Percentiles rank a stretch among this genome's conserved stretches.
Conservation (phyloP, 2,113 vertebrate species). For the Hypocryptadius cinnamomeus region DNA sequence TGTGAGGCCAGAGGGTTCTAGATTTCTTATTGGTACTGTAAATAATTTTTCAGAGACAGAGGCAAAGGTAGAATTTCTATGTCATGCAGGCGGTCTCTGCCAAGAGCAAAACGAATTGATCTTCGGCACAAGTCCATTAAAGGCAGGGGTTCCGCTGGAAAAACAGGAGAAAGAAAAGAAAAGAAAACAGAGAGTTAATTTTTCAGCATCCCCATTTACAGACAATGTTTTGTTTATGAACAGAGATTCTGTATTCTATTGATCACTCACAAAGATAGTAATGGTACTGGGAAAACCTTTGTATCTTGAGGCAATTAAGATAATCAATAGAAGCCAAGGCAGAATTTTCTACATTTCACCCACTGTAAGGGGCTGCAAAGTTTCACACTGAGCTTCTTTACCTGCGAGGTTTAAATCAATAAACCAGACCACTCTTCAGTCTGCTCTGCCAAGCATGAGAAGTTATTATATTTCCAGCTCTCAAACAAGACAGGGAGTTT, state of each 20-base stretch:
- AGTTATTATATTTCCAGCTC: not conserved
- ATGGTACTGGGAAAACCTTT: not conserved
- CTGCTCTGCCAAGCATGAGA: not conserved
- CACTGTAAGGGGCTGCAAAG: not conserved
- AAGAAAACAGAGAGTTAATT: not conserved
- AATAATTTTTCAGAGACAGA: slow-evolving; percentile 93
- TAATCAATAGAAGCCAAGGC: not conserved
- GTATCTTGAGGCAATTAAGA: not conserved
- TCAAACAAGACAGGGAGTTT: not conserved
- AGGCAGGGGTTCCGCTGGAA: slow-evolving; percentile 90
- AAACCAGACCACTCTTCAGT: not conserved
- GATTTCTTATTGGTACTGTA: slow-evolving; percentile 91
- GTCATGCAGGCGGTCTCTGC: slow-evolving; percentile 88
- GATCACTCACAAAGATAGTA: not conserved
- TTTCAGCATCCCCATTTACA: not conserved
- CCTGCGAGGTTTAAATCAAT: not conserved
- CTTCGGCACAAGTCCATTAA: slow-evolving; percentile 95
- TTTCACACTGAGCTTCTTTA: not conserved
- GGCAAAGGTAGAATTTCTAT: slow-evolving; percentile 91
- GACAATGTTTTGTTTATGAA: not conserved
- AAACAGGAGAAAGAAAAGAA: not conserved
- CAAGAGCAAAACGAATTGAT: slow-evolving; percentile 87
- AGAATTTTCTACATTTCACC: not conserved
- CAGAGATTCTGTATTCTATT: not conserved
- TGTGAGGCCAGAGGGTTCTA: slow-evolving; percentile 47